phyloP scores from a whole-genome alignment of 2,888 invertebrate genomes.

The Macroteleia sp. region DNA sequence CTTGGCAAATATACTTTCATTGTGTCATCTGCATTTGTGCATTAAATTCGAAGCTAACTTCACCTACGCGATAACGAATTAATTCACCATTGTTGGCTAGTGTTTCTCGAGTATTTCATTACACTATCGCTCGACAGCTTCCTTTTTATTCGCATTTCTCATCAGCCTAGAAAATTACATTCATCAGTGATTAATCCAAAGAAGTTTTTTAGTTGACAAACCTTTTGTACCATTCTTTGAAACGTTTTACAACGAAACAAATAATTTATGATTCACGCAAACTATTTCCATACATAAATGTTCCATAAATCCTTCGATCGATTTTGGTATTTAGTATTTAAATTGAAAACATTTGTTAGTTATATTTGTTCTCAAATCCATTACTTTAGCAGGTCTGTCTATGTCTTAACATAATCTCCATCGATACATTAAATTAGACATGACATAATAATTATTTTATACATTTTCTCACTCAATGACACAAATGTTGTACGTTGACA shows the following conservation, averaged over 20 bases:
- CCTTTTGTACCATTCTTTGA: too few relatives aligned
- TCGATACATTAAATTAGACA: slow-evolving; percentile 16
- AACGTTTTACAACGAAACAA: too few relatives aligned
- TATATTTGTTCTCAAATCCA: neutral
- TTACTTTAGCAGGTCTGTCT: too few relatives aligned
- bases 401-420: neutral
- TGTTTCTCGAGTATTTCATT: slow-evolving; percentile 48
- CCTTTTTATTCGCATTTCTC: too few relatives aligned
- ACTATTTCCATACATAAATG: too few relatives aligned
- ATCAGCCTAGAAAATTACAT: neutral
- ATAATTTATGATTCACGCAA: too few relatives aligned
- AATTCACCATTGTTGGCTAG: slow-evolving; percentile 56
- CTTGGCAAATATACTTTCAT: slow-evolving; percentile 63
- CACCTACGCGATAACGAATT: slow-evolving; percentile 46
- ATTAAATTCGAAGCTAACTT: slow-evolving; percentile 52
- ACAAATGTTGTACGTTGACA: slow-evolving; percentile 48
- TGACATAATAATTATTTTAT: slow-evolving; percentile 20
- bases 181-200: too few relatives aligned
- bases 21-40: slow-evolving; percentile 52
- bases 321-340: too few relatives aligned
- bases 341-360: slow-evolving; percentile 3
- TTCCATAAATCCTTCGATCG: too few relatives aligned
- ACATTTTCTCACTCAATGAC: slow-evolving; percentile 44
- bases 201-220: too few relatives aligned
- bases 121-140: slow-evolving; percentile 11